Base-by-base conservation (phyloP, 2,113 vertebrate species). In the Brachypteracias leptosomus region DNA sequence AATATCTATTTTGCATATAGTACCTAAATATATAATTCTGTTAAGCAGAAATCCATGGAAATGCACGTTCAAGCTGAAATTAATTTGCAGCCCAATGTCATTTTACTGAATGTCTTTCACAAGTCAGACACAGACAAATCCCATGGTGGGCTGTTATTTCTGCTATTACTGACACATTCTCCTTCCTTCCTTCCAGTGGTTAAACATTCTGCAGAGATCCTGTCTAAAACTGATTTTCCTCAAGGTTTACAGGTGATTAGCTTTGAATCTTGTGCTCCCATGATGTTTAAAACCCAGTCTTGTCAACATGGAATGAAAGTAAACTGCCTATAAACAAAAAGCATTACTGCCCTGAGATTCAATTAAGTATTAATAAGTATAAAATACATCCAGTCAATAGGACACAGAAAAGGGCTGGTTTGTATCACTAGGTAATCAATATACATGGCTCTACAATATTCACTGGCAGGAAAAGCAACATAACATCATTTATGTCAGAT, bases 391-490 rank as follows among this genome's bases (percentile, higher is more conserved):
- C n/a, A 78, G 38, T 78, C 86, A 86, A 82, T 71, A 86, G 21
- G 78, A 90, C 46, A 83, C 49, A 82, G 44, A 67, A 87, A 76
- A 90, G 29, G 57, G 11, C 7, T 80, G 24, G 17, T 85, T 90
- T 97, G 68, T 58, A 81, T 87, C 33, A 71, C 52, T 79, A 57
- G 61, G 47, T 90, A 95, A 82, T 97, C 87, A 55, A 95, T 95
- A 96, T 62, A 90, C 55, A 83, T 2, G 16, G 14, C 46, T 84
- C 17, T 67, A 58, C 57, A 78, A 31, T 65, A 87, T 76, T 82
- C 21, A 55, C 58, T n/a, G 42, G 2, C 40, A 93, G 70, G 35
- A 88, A 76, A 93, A 85, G 29, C 26, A 86, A 19, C 16, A 12
- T 40, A 71, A 52, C 5, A 12, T 13, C 46, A 17, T 58, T 90